phyloP scores from a whole-genome alignment of 2,113 vertebrate genomes.

The Bothrops jararaca region DNA sequence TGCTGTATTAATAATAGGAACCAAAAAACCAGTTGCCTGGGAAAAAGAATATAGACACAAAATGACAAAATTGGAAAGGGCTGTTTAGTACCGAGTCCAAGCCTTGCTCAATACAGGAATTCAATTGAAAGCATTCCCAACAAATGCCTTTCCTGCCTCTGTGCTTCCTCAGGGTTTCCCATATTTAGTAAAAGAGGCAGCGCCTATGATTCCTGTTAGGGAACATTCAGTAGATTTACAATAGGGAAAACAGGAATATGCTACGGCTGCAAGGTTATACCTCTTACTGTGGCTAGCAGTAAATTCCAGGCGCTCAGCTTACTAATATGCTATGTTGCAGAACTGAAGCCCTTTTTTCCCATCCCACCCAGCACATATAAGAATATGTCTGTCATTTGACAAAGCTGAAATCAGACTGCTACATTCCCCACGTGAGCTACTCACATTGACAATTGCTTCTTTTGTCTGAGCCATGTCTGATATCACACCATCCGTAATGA shows the following conservation, averaged over 20 bases:
- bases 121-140: background rate
- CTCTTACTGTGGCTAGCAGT: background rate
- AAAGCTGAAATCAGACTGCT: background rate
- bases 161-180: background rate
- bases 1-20: background rate
- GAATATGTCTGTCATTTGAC: background rate
- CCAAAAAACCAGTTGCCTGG: background rate
- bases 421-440: background rate
- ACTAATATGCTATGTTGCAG: background rate
- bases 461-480: conserved; percentile 98
- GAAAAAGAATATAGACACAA: background rate
- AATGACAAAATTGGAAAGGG: background rate
- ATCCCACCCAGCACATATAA: background rate
- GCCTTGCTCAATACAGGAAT: background rate
- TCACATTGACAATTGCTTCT: conserved; percentile 94
- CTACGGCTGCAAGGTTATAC: background rate
- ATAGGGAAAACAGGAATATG: background rate
- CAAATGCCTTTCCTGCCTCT: background rate
- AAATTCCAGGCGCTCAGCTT: background rate
- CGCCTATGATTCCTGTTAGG: background rate
- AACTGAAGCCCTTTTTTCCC: background rate
- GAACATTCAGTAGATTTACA: background rate
- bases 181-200: background rate
- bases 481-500: conserved; percentile 95
- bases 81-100: background rate